A percentile compares a stretch with the other conserved stretches of the same genome.
Evolutionary conservation across 2,797 vertebrate genomes (phyloP).

Genomic region (Pterois miles): DNA sequence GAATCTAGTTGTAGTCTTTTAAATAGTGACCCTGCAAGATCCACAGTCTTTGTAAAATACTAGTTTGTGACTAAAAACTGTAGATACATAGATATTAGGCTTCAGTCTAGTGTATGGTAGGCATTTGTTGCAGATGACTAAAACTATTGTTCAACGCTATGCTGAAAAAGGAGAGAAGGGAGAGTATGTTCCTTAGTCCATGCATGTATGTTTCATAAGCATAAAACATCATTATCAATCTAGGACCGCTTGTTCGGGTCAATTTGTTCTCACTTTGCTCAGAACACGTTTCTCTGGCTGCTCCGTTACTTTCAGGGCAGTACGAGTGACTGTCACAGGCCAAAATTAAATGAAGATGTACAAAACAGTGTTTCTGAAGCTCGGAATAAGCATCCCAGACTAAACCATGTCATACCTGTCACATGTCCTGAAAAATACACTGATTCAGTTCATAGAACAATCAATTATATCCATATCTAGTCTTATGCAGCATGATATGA

Average conservation of each 20-base stretch:
- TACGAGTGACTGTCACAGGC: background rate
- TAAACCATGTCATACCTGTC: background rate
- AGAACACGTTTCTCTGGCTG: background rate
- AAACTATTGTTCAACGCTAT: background rate
- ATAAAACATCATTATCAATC: background rate
- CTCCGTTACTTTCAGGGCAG: background rate
- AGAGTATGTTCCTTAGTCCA: background rate
- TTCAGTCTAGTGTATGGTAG: too few relatives aligned
- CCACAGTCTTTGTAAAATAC: too few relatives aligned
- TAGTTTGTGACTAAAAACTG: too few relatives aligned
- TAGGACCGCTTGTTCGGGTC: conserved; percentile 9
- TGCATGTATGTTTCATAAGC: background rate
- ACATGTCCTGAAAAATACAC: background rate
- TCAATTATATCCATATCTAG: background rate
- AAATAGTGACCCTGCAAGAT: too few relatives aligned
- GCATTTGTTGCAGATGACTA: background rate
- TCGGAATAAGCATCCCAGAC: background rate
- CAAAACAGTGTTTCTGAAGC: background rate
- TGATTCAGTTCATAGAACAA: background rate
- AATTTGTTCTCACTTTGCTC: conserved; percentile 8
- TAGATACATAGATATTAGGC: too few relatives aligned
- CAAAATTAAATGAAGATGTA: background rate
- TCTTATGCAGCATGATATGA: background rate
- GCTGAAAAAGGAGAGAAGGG: background rate
- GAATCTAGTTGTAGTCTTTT: too few relatives aligned